phyloP scores from a whole-genome alignment of 2,113 vertebrate genomes.

The Hucho hucho region DNA sequence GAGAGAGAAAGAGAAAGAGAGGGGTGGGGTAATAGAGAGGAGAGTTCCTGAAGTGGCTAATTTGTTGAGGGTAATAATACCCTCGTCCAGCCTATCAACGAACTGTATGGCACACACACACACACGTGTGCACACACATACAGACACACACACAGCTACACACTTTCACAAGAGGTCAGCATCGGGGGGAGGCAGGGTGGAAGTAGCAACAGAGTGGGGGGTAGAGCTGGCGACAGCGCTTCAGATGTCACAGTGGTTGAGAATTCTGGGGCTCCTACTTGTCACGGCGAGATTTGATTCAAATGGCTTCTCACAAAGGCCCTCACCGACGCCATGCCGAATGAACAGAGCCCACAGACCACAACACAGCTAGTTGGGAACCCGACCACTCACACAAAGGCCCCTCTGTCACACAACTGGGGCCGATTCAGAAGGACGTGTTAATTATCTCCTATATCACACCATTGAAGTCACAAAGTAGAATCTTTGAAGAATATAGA shows the following conservation, averaged over 20 bases:
- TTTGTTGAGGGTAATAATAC: background rate
- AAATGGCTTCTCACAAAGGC: slow-evolving; percentile 49
- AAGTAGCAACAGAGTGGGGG: background rate
- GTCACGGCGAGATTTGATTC: slow-evolving; percentile 55
- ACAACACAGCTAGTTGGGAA: slow-evolving; percentile 26
- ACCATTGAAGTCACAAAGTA: slow-evolving; percentile 33
- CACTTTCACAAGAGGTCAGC: background rate
- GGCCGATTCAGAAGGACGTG: slow-evolving; percentile 30
- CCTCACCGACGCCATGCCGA: background rate
- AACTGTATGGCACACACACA: background rate
- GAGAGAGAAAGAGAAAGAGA: slow-evolving; percentile 3
- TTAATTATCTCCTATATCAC: slow-evolving; percentile 38
- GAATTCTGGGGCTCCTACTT: slow-evolving; percentile 38
- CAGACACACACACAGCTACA: background rate
- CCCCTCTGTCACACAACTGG: slow-evolving; percentile 47
- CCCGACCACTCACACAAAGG: slow-evolving; percentile 43
- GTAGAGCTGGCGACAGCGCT: slow-evolving; percentile 14
- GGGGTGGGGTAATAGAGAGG: background rate
- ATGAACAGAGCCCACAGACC: slow-evolving; percentile 22
- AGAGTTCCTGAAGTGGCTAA: background rate
- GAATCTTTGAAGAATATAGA: slow-evolving; percentile 13
- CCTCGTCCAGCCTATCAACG: background rate
- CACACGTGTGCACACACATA: no score
- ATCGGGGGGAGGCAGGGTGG: background rate
- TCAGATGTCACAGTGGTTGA: slow-evolving; percentile 47